Evolutionary conservation across 1,140 invertebrate genomes (phyloP).

Genomic region (Diuraphis noxia): DNA sequence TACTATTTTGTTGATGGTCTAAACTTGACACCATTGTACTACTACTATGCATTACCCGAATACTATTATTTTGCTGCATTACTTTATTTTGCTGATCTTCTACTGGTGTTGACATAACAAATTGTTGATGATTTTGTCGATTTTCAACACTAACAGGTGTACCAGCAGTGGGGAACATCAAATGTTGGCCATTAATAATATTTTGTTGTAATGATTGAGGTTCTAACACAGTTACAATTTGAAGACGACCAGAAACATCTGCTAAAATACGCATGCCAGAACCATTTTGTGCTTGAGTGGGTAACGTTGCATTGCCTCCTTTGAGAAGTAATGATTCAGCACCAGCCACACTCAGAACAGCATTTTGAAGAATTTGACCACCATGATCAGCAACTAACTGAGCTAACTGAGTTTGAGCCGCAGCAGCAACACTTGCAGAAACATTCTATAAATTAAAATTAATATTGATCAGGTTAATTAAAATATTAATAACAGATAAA

Average conservation of each 20-base stretch:
- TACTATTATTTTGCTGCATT: slow-evolving; percentile 49
- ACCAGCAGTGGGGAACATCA: slow-evolving; percentile 41
- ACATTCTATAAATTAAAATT: slow-evolving; percentile 54
- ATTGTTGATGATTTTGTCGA: slow-evolving; percentile 50
- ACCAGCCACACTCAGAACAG: slow-evolving; percentile 57
- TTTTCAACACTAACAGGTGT: slow-evolving; percentile 46
- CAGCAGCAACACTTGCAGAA: slow-evolving; percentile 58
- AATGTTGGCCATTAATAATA: slow-evolving; percentile 50
- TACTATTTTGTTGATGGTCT: slow-evolving; percentile 50
- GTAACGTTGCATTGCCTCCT: slow-evolving; percentile 54
- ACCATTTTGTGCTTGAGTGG: slow-evolving; percentile 57
- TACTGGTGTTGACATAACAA: slow-evolving; percentile 45
- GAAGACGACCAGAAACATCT: slow-evolving; percentile 55
- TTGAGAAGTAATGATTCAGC: slow-evolving; percentile 57
- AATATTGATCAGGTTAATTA: not conserved
- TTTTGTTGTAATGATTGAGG: slow-evolving; percentile 43
- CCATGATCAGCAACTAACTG: slow-evolving; percentile 58
- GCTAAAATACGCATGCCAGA: slow-evolving; percentile 56
- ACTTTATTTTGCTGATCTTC: slow-evolving; percentile 48
- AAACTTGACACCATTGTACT: slow-evolving; percentile 52
- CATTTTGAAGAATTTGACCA: slow-evolving; percentile 58
- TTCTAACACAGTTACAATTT: slow-evolving; percentile 54
- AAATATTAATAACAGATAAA: not conserved
- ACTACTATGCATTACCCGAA: slow-evolving; percentile 51
- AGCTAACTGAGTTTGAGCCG: slow-evolving; percentile 58